Conservation (phyloP, 1,140 invertebrate species). For the Helicoverpa armigera region DNA sequence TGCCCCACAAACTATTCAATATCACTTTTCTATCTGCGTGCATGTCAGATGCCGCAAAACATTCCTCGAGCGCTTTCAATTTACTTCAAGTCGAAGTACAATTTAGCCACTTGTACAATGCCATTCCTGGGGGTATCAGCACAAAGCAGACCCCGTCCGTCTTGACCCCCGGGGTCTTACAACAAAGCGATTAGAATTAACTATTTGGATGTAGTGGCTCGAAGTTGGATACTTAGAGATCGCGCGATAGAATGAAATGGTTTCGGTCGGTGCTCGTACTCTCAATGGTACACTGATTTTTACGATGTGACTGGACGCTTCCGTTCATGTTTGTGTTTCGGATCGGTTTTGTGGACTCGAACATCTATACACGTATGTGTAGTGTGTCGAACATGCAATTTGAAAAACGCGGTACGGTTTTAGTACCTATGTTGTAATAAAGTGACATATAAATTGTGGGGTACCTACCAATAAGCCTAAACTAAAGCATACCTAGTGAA, state of each 20-base stretch:
- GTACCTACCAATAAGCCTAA: no score
- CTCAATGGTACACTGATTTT: conserved; percentile 8
- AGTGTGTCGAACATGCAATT: background rate
- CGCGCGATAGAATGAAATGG: conserved; percentile 20
- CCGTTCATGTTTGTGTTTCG: background rate
- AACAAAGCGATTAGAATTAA: conserved; percentile 52
- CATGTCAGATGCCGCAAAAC: background rate
- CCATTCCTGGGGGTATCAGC: conserved; percentile 41
- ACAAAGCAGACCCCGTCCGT: conserved; percentile 29
- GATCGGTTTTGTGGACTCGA: background rate
- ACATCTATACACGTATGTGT: background rate
- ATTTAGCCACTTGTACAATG: conserved; percentile 50
- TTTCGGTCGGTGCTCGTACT: background rate
- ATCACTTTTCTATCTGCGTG: background rate
- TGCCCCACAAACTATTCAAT: conserved; percentile 3
- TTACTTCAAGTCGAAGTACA: conserved; percentile 25
- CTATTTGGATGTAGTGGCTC: conserved; percentile 32
- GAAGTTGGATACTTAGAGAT: conserved; percentile 28
- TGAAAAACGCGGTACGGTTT: background rate
- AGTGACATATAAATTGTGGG: no score
- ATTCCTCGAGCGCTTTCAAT: conserved; percentile 44
- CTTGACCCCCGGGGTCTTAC: conserved; percentile 39
- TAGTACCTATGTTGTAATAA: no score
- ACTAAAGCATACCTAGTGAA: no score
- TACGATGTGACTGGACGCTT: background rate